These are phyloP conservation scores for Rhynchonycteris naso DNA, from an alignment of 2,797 vertebrate species.

Conservation along the genomic window DNA sequence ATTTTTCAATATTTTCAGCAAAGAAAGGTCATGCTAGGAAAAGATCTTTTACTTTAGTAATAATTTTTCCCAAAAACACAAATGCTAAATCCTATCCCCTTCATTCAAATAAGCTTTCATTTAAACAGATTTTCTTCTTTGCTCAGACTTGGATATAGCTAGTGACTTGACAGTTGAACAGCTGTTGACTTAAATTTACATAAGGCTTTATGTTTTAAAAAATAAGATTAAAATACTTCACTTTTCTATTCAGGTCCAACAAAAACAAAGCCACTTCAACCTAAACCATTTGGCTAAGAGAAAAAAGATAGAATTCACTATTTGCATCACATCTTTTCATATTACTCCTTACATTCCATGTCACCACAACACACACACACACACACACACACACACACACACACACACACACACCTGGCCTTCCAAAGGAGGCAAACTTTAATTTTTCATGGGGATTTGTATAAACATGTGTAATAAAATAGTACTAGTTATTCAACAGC, in stretches of 20 bases:
- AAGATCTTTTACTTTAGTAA: not conserved
- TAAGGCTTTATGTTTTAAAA: slow-evolving; percentile 75
- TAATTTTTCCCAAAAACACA: not conserved
- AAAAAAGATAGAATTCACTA: not conserved
- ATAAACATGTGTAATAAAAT: not conserved
- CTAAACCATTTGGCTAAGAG: slow-evolving; percentile 54
- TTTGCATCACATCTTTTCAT: slow-evolving; percentile 26
- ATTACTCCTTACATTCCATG: rapidly evolving
- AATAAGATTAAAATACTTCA: slow-evolving; percentile 75
- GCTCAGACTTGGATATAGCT: slow-evolving; percentile 70
- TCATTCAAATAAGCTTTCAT: slow-evolving; percentile 67
- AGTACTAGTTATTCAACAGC: not conserved
- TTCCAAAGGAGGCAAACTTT: not conserved
- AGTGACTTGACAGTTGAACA: slow-evolving; percentile 76
- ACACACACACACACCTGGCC: not conserved
- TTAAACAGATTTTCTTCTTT: slow-evolving; percentile 72
- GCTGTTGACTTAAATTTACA: slow-evolving; percentile 75
- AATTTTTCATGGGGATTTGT: slow-evolving; percentile 4
- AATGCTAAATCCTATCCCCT: slow-evolving; percentile 32
- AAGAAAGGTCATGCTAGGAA: not conserved
- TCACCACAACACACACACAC: not conserved
- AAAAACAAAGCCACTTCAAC: slow-evolving; percentile 73
- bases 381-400: not conserved
- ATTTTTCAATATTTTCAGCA: slow-evolving; percentile 53
- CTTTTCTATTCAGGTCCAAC: slow-evolving; percentile 68